Base-by-base conservation (phyloP, 2,113 vertebrate genomes). In the Cinclus mexicanus region DNA sequence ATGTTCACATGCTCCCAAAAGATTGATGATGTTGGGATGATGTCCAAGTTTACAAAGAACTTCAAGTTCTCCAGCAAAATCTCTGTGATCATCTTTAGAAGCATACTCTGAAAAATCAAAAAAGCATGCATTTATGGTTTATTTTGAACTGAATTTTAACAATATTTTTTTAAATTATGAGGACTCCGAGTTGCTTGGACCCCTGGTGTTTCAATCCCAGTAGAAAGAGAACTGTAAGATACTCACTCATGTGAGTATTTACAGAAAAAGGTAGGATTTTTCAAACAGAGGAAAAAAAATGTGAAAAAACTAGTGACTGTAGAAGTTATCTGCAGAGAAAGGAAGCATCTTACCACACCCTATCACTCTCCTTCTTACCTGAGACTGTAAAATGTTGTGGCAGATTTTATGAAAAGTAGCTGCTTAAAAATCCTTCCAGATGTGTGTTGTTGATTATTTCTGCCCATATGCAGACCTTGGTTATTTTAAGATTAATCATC, bases 41-140 rank as follows among this genome's bases (percentile, higher is more conserved):
- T 98, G 98, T 85, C 98, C 98, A 87, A 99, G 98, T 97, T 99
- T 99, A 95, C 98, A 99, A 60, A 99, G 98, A 37, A 99, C 98
- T 96, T 99, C 98, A 76, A 99, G 97, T 96, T 99, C 98, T 53
- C 98, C 98, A 1, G 98, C 98, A 82, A 99, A 99, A 96, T 99
- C 98, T 90, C 98, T 97, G 94, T 99, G 98, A 90, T 99, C 98
- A 46, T 99, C 98, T 96, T 99, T 98, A 80, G 98, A 99, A 19
- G 98, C 98, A 69, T 99, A 99, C 79, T 99, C 98, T 99, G 84
- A 79, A 96, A 97, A 97, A 95, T 52, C 50, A 97, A 96, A 77
- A 44, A 56, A 97, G 31, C 14, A n/a, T 7, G 3, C 16, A 39
- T 82, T 93, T 87, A 52, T 47, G 8, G 70, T 90, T 81, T 88